Base-by-base conservation (phyloP, 2,113 vertebrate species). In the Xenotilapia caudafasciata region DNA sequence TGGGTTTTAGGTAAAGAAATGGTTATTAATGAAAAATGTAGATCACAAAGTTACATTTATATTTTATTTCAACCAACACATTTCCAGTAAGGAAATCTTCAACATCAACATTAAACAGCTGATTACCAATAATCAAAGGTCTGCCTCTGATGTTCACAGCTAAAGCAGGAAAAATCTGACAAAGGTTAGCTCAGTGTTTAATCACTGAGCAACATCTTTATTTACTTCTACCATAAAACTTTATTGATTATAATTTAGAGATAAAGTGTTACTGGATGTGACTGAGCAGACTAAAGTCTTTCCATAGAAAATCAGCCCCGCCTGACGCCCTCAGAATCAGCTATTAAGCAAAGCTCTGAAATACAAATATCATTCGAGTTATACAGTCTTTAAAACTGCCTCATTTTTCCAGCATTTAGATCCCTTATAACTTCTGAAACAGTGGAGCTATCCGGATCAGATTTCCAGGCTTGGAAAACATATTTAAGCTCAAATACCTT, bases 381-480 rank as follows among this genome's bases (percentile, higher is more conserved):
- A 9, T 15, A 70, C 11, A 9, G n/a, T 42, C 2, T 70, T 1
- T 70, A 21, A 6, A 70, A 0, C 35, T 14, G 7, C n/a, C 35
- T 40, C 2, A 40, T 21, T 68, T 40, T 68, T 0, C 10, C 60
- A 21, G 19, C 33, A 65, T 65, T 65, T 65, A 38, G 60, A 13
- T 38, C 33, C 19, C 60, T 15, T 65, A 65, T 38, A 38, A 65
- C 10, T n/a, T 45, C n/a, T 15, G 21, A 73, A 73, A 45, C 11
- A 70, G 38, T 3, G 5, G 12, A 70, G 65, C 3, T 73, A 73
- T 14, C 5, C 0, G 2, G 7, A 68, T 68, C 62, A 26, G 8
- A 45, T 28, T 75, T 75, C 14, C 1, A 0, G 5, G 4, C n/a
- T 0, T 26, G 21, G 38, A 45, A 2, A 73, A 73, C 13, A 10